A percentile compares a stretch with the other conserved stretches of the same genome.
These are phyloP conservation scores for Cryptoprocta ferox DNA, from an alignment of 2,797 vertebrate genomes.

Conservation along the genomic window DNA sequence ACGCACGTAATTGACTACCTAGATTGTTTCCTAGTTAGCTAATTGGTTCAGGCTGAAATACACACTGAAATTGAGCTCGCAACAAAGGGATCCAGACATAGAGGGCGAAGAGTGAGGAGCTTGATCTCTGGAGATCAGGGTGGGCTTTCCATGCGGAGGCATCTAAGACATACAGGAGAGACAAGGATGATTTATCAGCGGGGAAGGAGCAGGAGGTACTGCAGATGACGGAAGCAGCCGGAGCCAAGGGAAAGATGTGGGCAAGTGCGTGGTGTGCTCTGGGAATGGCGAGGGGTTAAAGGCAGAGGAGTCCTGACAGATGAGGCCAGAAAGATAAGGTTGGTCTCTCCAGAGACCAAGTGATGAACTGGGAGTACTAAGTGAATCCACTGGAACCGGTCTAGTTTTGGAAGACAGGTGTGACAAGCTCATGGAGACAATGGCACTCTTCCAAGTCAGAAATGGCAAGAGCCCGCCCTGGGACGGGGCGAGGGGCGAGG, in stretches of 20 bases:
- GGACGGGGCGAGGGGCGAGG: neutral
- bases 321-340: neutral
- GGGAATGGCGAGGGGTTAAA: neutral
- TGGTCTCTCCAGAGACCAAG: neutral
- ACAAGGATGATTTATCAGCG: neutral
- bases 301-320: neutral
- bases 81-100: neutral
- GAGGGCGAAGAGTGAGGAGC: neutral
- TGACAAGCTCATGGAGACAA: neutral
- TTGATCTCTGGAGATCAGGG: neutral
- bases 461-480: neutral
- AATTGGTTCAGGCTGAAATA: constrained; percentile 7
- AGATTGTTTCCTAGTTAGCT: neutral
- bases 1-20: neutral
- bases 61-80: neutral
- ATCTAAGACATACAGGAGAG: neutral
- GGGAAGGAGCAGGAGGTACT: too few species aligned
- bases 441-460: neutral
- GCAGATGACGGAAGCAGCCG: neutral
- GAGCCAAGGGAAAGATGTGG: neutral
- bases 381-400: neutral
- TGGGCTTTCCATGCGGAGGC: neutral
- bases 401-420: neutral
- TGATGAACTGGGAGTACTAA: neutral
- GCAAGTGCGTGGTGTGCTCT: neutral